phyloP scores from a whole-genome alignment of 2,113 vertebrate genomes.

The Tragelaphus scriptus region DNA sequence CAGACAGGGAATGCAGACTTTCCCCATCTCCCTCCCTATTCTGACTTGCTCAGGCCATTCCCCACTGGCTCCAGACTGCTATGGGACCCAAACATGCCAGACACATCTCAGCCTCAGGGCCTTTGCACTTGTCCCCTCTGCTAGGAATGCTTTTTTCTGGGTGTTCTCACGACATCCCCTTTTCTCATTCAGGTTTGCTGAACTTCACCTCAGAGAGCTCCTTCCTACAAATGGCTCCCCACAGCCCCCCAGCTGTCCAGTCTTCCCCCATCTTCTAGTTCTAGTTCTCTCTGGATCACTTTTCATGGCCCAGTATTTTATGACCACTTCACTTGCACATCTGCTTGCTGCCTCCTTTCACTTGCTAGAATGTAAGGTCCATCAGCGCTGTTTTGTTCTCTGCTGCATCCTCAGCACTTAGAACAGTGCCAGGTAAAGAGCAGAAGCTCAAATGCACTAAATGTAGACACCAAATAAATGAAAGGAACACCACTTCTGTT shows the following conservation, averaged over 20 bases:
- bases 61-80: background rate
- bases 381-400: background rate
- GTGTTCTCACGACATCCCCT: background rate
- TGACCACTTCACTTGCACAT: rapidly evolving
- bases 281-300: background rate
- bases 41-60: background rate
- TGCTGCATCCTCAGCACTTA: background rate
- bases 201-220: background rate
- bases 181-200: background rate
- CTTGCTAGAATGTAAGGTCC: background rate
- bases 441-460: background rate
- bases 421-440: background rate
- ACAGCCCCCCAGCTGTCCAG: rapidly evolving
- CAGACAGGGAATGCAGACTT: rapidly evolving
- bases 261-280: background rate
- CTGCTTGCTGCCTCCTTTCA: background rate
- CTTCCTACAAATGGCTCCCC: background rate
- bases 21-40: rapidly evolving
- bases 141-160: background rate
- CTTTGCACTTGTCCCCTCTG: background rate
- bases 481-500: background rate
- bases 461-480: background rate
- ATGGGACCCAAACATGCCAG: rapidly evolving
- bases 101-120: background rate
- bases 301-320: background rate